Base-by-base conservation (phyloP, 2,888 invertebrate genomes). In the Tipula lateralis region DNA sequence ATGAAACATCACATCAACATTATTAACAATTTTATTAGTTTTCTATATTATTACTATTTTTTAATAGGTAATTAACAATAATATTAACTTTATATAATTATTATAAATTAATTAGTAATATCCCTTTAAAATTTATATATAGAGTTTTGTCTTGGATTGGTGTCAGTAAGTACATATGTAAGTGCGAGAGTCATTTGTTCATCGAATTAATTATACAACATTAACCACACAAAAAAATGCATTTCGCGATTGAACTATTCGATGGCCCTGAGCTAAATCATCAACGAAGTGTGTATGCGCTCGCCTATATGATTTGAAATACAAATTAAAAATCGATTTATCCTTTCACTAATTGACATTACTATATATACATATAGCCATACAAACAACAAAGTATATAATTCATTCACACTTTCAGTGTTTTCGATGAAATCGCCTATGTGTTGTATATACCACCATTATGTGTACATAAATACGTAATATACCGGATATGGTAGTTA, bases 211-310 rank as follows among this genome's bases (percentile, higher is more conserved):
- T 66, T 66, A 39, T 13, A 24, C 66, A 66, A 66, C 24, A 66
- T 5, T 32, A 13, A 44, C n/a, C 13, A n/a, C n/a, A 44, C 2
- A 44, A 44, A 44, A 39, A 44, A 66, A 24, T 66, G 66, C 24
- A 66, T 66, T 66, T 66, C 66, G 24, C 66, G 66, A 66, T 66
- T 66, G 66, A 66, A 66, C 66, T 66, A 66, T n/a, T 66, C 66
- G 66, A 66, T 66, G 66, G 66, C 66, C 66, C 13, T 66, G 66
- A 66, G 66, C 66, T 66, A 66, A 66, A 66, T 66, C 24, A 24
- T 24, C 66, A 66, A 66, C 24, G 24, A 66, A 66, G 19, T 66
- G 66, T 50, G 50, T 5, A 4, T 66, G 66, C 66, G 66, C 66
- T 3, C 44, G 16, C 5, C n/a, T n/a, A n/a, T 9, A 24, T 66